Base-by-base conservation (phyloP, 2,113 vertebrate species). In the Mionectes macconnelli region DNA sequence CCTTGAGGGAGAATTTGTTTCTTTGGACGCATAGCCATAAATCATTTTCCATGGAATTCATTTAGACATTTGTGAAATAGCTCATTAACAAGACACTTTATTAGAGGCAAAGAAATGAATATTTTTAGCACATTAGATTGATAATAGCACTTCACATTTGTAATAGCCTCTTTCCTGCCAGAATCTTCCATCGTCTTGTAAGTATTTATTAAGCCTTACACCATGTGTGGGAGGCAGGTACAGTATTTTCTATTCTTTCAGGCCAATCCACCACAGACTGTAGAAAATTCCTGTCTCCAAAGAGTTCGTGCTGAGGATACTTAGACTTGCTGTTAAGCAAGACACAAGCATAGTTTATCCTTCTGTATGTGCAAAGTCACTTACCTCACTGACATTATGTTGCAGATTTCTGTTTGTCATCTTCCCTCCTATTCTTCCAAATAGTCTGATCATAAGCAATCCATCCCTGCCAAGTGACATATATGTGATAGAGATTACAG, bases 11-110 rank as follows among this genome's bases (percentile, higher is more conserved):
- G 18, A 74, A 53, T 40, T 92, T 73, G 73, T 64, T 89, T 92
- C 91, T 92, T 74, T 78, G 59, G 60, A 83, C 93, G 20, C 14
- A 12, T 40, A 20, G 28, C 21, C 69, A 95, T 95, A 89, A 87
- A 95, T 96, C 87, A 82, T 79, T 95, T 94, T 82, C 31, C 30
- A 55, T 20, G 21, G 75, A 92, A 79, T 83, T 88, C 4, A 50
- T 69, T 83, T 86, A 69, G 84, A 91, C 39, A 45, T 64, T 94
- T 73, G 37, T 94, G 81, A 95, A 95, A 84, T 82, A 92, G 52
- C 87, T 96, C 59, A 35, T 96, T 95, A 91, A 78, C 40, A 83
- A 66, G 50, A 59, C 2, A 4, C 37, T 93, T 88, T 91, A 72
- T 90, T 75, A 90, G 55, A 80, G 35, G 72, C 68, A 80, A 91